These are phyloP conservation scores for Notodonta ziczac DNA, from an alignment of 2,888 invertebrate genomes.

Conservation along the genomic window DNA sequence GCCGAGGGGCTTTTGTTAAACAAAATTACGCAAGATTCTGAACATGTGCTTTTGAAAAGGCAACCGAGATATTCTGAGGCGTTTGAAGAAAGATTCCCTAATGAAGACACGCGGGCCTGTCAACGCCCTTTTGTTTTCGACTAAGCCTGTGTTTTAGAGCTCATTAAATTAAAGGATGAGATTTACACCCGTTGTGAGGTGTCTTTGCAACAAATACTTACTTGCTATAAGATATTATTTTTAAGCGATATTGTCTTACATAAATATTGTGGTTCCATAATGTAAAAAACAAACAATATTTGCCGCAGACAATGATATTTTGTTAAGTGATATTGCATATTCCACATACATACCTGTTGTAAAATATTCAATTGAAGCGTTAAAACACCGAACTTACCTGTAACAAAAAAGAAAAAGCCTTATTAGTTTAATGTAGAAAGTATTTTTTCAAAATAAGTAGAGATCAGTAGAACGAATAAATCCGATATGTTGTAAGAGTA, in stretches of 20 bases:
- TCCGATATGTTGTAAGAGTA: no score
- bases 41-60: slow-evolving; percentile 42
- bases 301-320: no score
- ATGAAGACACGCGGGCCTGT: slow-evolving; percentile 63
- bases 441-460: no score
- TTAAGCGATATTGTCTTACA: no score
- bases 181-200: slow-evolving; percentile 64
- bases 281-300: no score
- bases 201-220: slow-evolving; percentile 45
- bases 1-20: slow-evolving; percentile 31
- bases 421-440: not conserved
- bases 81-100: slow-evolving; percentile 48
- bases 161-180: slow-evolving; percentile 76
- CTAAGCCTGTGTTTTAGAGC: slow-evolving; percentile 75
- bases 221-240: slow-evolving; percentile 12
- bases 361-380: not conserved
- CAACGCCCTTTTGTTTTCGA: slow-evolving; percentile 71
- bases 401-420: slow-evolving; percentile 9
- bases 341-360: no score
- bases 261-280: no score
- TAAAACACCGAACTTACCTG: slow-evolving; percentile 20
- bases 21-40: slow-evolving; percentile 35
- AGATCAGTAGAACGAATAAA: no score
- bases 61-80: slow-evolving; percentile 27
- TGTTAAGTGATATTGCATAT: no score